Evolutionary conservation across 2,888 invertebrate genomes (phyloP).

Genomic region (Aelia acuminata): DNA sequence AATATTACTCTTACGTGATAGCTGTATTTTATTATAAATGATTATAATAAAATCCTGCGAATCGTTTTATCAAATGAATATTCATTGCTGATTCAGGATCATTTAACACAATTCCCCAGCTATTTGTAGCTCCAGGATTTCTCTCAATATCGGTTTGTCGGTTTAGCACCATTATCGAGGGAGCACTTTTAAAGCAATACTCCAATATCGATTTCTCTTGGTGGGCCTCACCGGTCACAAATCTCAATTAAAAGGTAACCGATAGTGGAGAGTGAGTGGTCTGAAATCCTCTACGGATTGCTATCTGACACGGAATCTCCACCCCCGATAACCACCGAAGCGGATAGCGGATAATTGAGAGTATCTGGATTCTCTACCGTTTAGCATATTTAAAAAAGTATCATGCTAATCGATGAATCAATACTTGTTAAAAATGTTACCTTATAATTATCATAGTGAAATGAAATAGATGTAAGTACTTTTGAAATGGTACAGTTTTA

Average conservation of each 20-base stretch:
- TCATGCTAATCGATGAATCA: not conserved
- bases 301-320: not conserved
- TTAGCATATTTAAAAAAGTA: not conserved
- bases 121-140: not conserved
- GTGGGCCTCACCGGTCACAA: not conserved
- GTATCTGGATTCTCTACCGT: not conserved
- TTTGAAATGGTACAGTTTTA: not conserved
- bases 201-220: not conserved
- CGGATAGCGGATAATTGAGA: not conserved
- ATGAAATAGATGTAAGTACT: not conserved
- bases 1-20: too few species aligned
- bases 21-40: too few species aligned
- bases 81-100: too few species aligned
- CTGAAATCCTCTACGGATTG: not conserved
- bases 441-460: too few species aligned
- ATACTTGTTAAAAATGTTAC: too few species aligned
- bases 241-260: slow-evolving; percentile 13
- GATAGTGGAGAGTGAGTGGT: not conserved
- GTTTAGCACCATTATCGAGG: not conserved
- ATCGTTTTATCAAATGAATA: too few species aligned
- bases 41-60: too few species aligned
- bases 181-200: not conserved
- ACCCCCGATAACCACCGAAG: not conserved
- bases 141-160: not conserved
- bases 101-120: not conserved